A percentile compares a stretch with the other conserved stretches of the same genome.
phyloP scores from a whole-genome alignment of 30 jellyfish, hydroid and myxozoan species.

The Pelagia noctiluca region DNA sequence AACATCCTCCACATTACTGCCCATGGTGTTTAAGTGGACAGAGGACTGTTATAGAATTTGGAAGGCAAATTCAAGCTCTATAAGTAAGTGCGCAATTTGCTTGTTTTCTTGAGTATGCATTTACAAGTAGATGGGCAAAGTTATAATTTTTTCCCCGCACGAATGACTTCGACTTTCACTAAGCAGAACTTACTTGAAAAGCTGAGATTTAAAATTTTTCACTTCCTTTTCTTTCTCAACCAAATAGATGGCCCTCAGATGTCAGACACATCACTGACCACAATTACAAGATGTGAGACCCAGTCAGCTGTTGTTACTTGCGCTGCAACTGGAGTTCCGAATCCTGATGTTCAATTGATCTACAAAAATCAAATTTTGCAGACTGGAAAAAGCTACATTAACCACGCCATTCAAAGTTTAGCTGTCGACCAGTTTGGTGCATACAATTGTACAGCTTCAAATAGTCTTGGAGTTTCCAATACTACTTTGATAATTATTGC shows the following conservation, averaged over 20 bases:
- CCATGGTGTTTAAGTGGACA: too few species aligned
- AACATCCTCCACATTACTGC: too few species aligned
- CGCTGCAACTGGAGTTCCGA: conserved; percentile 7
- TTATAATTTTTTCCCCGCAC: too few species aligned
- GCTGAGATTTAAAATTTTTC: too few species aligned
- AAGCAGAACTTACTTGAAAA: too few species aligned
- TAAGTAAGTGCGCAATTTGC: too few species aligned
- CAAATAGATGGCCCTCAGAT: conserved; percentile 8
- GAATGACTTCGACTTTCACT: too few species aligned
- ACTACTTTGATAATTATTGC: background rate
- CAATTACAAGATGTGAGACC: background rate
- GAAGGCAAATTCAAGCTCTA: too few species aligned
- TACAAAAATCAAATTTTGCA: background rate
- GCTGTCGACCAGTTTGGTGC: background rate
- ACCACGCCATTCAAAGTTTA: background rate
- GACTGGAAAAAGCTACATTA: background rate
- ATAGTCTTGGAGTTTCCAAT: background rate
- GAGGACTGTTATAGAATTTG: too few species aligned
- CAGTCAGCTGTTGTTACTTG: background rate
- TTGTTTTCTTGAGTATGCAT: too few species aligned
- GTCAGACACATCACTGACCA: background rate
- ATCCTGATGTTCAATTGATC: background rate
- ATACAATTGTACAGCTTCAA: conserved; percentile 2
- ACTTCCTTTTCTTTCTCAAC: background rate
- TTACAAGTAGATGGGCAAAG: too few species aligned